Conservation (phyloP, 2,797 vertebrate genomes). For the Myotis daubentonii region DNA sequence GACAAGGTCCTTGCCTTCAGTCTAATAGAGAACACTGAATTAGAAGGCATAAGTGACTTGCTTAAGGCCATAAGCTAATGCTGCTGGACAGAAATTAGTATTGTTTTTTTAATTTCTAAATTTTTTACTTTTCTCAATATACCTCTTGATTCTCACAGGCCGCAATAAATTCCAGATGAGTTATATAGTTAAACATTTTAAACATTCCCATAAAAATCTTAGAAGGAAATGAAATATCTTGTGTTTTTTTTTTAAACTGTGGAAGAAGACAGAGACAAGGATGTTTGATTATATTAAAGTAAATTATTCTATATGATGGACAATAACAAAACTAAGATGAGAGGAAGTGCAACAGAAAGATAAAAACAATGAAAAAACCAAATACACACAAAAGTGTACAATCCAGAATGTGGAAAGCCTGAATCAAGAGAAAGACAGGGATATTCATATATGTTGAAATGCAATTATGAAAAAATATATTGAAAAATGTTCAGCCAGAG, state of each 20-base stretch:
- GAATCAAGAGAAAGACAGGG: background rate
- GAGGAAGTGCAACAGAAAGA: background rate
- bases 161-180: conserved; percentile 51
- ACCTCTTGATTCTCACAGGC: conserved; percentile 3
- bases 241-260: background rate
- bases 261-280: background rate
- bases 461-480: conserved; percentile 9
- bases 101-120: background rate
- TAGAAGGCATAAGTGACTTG: background rate
- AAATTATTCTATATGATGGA: conserved; percentile 36
- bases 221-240: conserved; percentile 27
- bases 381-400: background rate
- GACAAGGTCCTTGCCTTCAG: background rate
- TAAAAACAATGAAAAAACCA: conserved; percentile 22
- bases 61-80: background rate
- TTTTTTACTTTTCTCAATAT: conserved; percentile 43
- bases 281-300: conserved; percentile 41
- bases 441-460: conserved; percentile 33
- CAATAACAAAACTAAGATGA: conserved; percentile 49
- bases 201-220: conserved; percentile 42
- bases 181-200: conserved; percentile 16
- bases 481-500: background rate
- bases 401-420: background rate
- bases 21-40: background rate
- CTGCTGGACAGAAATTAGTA: background rate